Conservation (phyloP, 2,888 invertebrate species). For the Apamea epomidion region DNA sequence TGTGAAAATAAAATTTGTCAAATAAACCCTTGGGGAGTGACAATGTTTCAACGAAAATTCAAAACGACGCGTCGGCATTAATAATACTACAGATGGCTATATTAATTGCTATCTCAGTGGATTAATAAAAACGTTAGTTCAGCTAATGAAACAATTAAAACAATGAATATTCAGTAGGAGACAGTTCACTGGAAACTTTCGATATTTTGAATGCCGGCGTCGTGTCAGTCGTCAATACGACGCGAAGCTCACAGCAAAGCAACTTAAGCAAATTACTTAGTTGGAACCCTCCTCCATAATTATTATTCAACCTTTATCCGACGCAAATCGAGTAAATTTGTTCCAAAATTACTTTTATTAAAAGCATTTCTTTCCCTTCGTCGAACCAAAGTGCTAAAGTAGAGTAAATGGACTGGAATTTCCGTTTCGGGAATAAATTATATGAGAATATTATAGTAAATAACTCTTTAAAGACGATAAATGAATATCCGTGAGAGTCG, state of each 20-base stretch:
- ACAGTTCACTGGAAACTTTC: slow-evolving; percentile 70
- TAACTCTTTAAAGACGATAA: slow-evolving; percentile 74
- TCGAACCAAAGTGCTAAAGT: slow-evolving; percentile 87
- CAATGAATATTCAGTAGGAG: slow-evolving; percentile 75
- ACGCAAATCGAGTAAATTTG: slow-evolving; percentile 86
- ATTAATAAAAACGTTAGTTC: slow-evolving; percentile 66
- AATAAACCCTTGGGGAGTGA: slow-evolving; percentile 35
- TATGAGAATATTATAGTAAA: slow-evolving; percentile 82
- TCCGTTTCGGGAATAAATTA: slow-evolving; percentile 86
- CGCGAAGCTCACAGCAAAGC: slow-evolving; percentile 71
- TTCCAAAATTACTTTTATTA: slow-evolving; percentile 88
- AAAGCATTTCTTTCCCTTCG: slow-evolving; percentile 87
- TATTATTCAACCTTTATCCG: slow-evolving; percentile 87
- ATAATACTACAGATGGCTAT: slow-evolving; percentile 46
- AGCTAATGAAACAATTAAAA: slow-evolving; percentile 70
- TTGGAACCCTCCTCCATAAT: slow-evolving; percentile 77
- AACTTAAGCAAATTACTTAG: slow-evolving; percentile 82
- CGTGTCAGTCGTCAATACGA: slow-evolving; percentile 62
- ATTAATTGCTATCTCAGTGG: slow-evolving; percentile 60
- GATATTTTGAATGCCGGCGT: slow-evolving; percentile 73
- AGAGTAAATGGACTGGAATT: slow-evolving; percentile 88
- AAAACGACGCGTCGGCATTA: slow-evolving; percentile 35
- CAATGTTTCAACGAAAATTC: slow-evolving; percentile 52
- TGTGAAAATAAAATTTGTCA: slow-evolving; percentile 57
- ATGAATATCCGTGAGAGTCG: slow-evolving; percentile 55